Conservation (phyloP, 2,888 invertebrate species). For the Lycophotia porphyrea region DNA sequence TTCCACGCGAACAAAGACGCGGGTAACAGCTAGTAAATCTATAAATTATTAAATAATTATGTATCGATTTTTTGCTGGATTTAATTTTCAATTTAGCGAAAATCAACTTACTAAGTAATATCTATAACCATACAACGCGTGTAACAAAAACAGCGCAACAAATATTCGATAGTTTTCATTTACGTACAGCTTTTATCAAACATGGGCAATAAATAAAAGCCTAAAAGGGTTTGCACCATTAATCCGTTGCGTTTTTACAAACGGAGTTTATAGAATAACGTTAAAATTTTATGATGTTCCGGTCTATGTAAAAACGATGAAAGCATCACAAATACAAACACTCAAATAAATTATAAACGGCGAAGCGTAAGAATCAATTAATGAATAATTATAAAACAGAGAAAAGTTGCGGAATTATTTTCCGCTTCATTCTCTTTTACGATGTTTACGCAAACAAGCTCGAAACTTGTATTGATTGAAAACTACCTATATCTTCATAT, state of each 20-base stretch:
- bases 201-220: conserved; percentile 19
- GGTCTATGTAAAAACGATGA: conserved; percentile 8
- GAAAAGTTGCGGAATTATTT: conserved; percentile 44
- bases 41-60: background rate
- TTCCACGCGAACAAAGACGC: background rate
- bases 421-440: conserved; percentile 38
- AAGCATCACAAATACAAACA: conserved; percentile 38
- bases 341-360: conserved; percentile 37
- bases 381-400: conserved; percentile 49
- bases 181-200: conserved; percentile 10
- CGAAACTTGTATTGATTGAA: conserved; percentile 19
- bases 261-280: conserved; percentile 9
- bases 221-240: conserved; percentile 20
- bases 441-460: conserved; percentile 36
- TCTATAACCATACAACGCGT: background rate
- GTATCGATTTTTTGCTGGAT: conserved; percentile 26
- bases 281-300: conserved; percentile 4
- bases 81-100: conserved; percentile 29
- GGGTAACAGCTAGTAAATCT: background rate
- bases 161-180: conserved; percentile 34
- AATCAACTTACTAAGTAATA: conserved; percentile 18
- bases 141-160: conserved; percentile 16
- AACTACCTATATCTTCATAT: conserved; percentile 3
- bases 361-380: conserved; percentile 54
- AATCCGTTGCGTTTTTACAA: conserved; percentile 19